Evolutionary conservation across 2,888 invertebrate genomes (phyloP).

Genomic region (Eupelmus urozonus): DNA sequence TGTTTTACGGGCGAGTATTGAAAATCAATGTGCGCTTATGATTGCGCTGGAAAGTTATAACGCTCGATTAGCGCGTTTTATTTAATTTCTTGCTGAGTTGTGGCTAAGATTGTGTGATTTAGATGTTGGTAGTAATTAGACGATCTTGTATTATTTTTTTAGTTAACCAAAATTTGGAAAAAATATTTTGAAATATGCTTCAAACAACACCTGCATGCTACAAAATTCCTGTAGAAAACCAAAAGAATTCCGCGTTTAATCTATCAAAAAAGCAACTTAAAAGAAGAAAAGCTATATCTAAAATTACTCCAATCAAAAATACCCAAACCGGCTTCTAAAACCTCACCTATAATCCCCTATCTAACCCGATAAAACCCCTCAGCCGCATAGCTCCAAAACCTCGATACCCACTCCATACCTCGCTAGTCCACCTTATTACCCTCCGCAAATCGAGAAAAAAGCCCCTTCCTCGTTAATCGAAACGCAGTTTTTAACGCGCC

Average conservation of each 20-base stretch:
- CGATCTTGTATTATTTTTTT: too few species aligned
- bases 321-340: not conserved
- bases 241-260: not conserved
- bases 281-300: too few species aligned
- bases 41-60: conserved; percentile 1
- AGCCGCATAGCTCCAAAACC: not conserved
- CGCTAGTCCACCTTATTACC: too few species aligned
- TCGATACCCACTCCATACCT: too few species aligned
- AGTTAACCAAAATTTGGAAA: too few species aligned
- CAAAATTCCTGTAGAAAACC: too few species aligned
- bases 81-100: not conserved
- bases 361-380: not conserved
- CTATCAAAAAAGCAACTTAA: too few species aligned
- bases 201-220: too few species aligned
- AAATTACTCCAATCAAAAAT: too few species aligned
- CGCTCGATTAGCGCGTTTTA: not conserved
- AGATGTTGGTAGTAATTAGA: too few species aligned
- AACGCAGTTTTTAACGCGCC: conserved; percentile 23
- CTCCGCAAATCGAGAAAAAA: not conserved
- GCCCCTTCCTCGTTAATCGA: conserved; percentile 43
- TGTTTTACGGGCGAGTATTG: not conserved
- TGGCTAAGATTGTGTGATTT: too few species aligned
- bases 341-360: not conserved
- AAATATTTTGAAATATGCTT: too few species aligned
- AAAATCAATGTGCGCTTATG: conserved; percentile 43